Evolutionary conservation across 2,888 invertebrate species (phyloP), one percentile per base, ranked within the genome.

Genomic region (Laothoe populi): DNA sequence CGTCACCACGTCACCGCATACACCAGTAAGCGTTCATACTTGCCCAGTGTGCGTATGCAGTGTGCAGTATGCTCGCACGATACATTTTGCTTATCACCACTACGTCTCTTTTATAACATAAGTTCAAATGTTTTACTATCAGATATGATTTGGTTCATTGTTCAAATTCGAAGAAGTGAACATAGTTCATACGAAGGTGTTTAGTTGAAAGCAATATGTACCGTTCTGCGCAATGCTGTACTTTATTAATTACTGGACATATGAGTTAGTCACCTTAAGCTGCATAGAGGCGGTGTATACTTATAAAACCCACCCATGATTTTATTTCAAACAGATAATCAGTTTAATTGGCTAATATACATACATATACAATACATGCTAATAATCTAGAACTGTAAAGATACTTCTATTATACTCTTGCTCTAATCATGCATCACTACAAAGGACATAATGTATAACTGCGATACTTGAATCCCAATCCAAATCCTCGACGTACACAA

Each of bases 251-350:
- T 63, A 70, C 64, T 64, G 62, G 62, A 69, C 60, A 62, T 38
- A 59, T 44, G 48, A 59, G 66, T 69, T 68, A 69, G 69, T 69
- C 57, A 63, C 46, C 60, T 31, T 53, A 68, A 68, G 64, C 67
- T 60, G 49, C 63, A 58, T 60, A 59, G 49, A 38, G 35, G 19
- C 35, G 19, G 26, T 31, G 26, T 53, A 19, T n/a, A n/a, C n/a
- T n/a, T 26, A 24, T 31, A 53, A 31, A 16, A 0, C 44, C 42
- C 53, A 31, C 11, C 53, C 31, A 53, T 8, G 4, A 35, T 35
- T 53, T 53, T 35, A 11, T 19, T 48, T 24, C 4, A 23, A 1
- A 35, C 35, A 19, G 35, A 35, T 0, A 31, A 16, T n/a, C 35
- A 16, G 10, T 35, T 35, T 53, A 24, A 16, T 35, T 21, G 10